These are phyloP conservation scores for Patella pellucida DNA, from an alignment of 2,888 invertebrate genomes.

Conservation along the genomic window DNA sequence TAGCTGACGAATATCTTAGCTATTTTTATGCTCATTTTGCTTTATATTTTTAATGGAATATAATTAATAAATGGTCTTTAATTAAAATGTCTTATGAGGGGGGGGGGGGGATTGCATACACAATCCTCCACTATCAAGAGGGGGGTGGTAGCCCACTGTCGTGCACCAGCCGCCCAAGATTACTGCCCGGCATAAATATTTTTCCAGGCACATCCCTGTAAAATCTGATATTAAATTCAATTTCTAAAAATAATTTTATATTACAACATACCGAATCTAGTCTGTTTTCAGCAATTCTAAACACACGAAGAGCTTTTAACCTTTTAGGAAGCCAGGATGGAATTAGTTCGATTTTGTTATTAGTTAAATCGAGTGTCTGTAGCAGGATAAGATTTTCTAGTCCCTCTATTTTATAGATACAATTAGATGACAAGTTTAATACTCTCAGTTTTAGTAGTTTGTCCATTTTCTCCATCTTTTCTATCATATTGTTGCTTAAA, in stretches of 20 bases:
- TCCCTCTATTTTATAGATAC: slow-evolving; percentile 63
- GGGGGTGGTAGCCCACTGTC: too few species aligned
- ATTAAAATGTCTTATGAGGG: too few species aligned
- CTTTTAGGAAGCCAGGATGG: slow-evolving; percentile 65
- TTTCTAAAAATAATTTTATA: not conserved
- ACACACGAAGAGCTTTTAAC: slow-evolving; percentile 59
- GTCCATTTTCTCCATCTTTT: slow-evolving; percentile 68
- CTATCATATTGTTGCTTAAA: slow-evolving; percentile 66
- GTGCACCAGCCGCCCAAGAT: too few species aligned
- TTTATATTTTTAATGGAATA: too few species aligned
- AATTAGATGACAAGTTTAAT: slow-evolving; percentile 64
- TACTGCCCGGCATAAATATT: too few species aligned
- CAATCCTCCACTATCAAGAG: too few species aligned
- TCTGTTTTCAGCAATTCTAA: slow-evolving; percentile 63
- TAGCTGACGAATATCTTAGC: too few species aligned
- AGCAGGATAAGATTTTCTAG: slow-evolving; percentile 60
- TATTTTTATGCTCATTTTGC: too few species aligned
- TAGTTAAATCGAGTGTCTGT: slow-evolving; percentile 63
- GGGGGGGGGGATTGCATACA: too few species aligned
- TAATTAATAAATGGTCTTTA: too few species aligned
- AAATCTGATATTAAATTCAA: not conserved
- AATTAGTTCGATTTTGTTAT: slow-evolving; percentile 65
- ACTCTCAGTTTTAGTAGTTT: slow-evolving; percentile 63
- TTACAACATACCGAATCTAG: slow-evolving; percentile 61
- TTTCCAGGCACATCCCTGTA: too few species aligned